Conservation (phyloP, 2,113 vertebrate genomes). For the Ptychochromis oligacanthus region DNA sequence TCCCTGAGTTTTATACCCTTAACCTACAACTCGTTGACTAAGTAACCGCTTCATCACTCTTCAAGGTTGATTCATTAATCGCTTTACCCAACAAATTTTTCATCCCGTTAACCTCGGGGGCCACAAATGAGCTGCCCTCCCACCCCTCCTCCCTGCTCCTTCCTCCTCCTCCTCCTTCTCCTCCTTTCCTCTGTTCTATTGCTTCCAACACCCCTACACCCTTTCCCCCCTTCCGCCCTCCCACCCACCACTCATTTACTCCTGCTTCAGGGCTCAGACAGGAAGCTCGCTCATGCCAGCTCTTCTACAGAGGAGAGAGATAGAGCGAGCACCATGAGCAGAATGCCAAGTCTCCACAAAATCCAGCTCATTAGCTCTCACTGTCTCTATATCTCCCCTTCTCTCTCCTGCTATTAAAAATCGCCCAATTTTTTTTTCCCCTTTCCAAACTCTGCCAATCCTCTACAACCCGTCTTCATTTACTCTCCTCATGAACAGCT, state of each 20-base stretch:
- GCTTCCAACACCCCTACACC: constrained; percentile 55
- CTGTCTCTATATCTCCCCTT: constrained; percentile 53
- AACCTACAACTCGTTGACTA: no score
- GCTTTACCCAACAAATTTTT: no score
- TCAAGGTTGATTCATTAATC: no score
- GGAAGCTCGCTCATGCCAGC: constrained; percentile 79
- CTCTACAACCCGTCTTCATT: constrained; percentile 37
- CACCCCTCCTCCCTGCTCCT: constrained; percentile 56
- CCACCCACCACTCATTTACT: constrained; percentile 69
- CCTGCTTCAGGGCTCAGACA: constrained; percentile 82
- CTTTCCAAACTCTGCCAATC: constrained; percentile 30
- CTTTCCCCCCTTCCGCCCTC: neutral
- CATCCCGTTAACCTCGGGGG: no score
- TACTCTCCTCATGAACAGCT: constrained; percentile 12
- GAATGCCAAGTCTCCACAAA: constrained; percentile 80
- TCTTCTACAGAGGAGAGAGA: constrained; percentile 71
- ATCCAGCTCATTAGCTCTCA: constrained; percentile 79
- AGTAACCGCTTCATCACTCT: no score
- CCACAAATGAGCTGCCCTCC: no score
- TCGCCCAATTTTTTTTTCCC: constrained; percentile 12
- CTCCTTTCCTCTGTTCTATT: constrained; percentile 69
- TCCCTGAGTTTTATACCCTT: no score
- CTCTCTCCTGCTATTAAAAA: constrained; percentile 49
- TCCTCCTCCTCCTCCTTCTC: constrained; percentile 50
- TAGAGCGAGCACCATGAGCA: constrained; percentile 72